phyloP scores from a whole-genome alignment of 2,797 vertebrate species.

The Sebastes diploproa region DNA sequence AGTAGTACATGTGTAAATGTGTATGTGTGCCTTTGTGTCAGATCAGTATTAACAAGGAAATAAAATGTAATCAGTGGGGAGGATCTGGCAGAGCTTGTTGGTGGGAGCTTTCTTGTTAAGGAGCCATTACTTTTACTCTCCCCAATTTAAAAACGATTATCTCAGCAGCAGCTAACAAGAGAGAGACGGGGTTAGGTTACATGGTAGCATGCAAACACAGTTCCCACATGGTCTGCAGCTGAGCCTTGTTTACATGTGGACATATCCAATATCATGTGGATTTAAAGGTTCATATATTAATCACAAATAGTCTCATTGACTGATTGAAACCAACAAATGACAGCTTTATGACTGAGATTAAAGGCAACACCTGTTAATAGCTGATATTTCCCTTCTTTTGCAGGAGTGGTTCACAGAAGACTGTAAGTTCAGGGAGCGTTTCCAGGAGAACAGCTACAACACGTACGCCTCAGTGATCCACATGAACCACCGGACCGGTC shows the following conservation, averaged over 20 bases:
- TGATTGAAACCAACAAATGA: neutral
- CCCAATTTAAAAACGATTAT: slow-evolving; percentile 4
- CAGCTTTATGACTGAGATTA: neutral
- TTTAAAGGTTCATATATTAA: neutral
- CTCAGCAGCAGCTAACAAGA: slow-evolving; percentile 1
- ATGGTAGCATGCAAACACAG: slow-evolving; percentile 3
- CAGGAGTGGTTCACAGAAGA: slow-evolving; percentile 92
- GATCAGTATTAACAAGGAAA: neutral
- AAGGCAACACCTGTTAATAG: neutral
- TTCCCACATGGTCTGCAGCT: neutral
- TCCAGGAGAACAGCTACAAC: slow-evolving; percentile 99
- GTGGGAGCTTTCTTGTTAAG: neutral
- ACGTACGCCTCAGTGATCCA: slow-evolving; percentile 93
- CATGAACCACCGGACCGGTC: slow-evolving; percentile 85
- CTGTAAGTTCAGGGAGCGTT: slow-evolving; percentile 95
- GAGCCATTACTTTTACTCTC: neutral
- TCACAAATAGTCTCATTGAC: neutral
- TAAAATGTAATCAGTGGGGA: neutral
- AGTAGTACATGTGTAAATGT: neutral
- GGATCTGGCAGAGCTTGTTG: neutral
- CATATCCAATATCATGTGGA: neutral
- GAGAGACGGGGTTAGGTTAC: neutral
- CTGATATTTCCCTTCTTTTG: neutral
- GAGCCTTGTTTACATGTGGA: neutral
- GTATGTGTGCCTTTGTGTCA: neutral